Conservation (phyloP, 2,797 vertebrate genomes). For the Heliangelus exortis region DNA sequence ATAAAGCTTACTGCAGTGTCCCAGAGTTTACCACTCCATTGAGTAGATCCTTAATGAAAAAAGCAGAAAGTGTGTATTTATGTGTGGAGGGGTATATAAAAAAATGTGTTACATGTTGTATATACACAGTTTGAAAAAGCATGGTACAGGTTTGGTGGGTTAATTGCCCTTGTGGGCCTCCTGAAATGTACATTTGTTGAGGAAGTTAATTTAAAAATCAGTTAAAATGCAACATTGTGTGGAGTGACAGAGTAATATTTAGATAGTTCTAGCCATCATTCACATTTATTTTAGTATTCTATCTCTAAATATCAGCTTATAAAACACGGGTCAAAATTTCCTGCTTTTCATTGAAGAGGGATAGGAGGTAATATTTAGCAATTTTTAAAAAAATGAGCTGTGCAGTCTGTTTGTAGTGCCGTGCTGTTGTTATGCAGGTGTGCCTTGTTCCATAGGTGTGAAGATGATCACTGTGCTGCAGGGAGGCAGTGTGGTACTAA, state of each 20-base stretch:
- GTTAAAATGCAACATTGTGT: neutral
- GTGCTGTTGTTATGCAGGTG: rapidly evolving
- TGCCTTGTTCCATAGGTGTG: neutral
- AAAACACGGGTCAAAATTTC: neutral
- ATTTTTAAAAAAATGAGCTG: neutral
- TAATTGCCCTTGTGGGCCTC: neutral
- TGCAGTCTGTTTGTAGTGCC: neutral
- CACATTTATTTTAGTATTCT: neutral
- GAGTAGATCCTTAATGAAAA: neutral
- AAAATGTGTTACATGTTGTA: neutral
- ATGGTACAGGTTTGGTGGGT: neutral
- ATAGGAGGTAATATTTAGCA: neutral
- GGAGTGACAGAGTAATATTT: neutral
- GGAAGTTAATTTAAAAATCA: conserved; percentile 8
- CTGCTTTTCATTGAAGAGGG: neutral
- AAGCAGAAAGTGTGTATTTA: neutral
- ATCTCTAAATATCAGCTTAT: neutral
- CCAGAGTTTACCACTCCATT: neutral
- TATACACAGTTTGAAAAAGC: neutral
- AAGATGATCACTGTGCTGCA: neutral
- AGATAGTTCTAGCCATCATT: neutral
- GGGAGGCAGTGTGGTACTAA: rapidly evolving
- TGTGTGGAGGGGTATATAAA: neutral
- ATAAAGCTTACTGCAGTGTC: neutral
- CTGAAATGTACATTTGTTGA: neutral